Conservation (phyloP, 2,797 vertebrate genomes). For the Coccyzus lansbergi region DNA sequence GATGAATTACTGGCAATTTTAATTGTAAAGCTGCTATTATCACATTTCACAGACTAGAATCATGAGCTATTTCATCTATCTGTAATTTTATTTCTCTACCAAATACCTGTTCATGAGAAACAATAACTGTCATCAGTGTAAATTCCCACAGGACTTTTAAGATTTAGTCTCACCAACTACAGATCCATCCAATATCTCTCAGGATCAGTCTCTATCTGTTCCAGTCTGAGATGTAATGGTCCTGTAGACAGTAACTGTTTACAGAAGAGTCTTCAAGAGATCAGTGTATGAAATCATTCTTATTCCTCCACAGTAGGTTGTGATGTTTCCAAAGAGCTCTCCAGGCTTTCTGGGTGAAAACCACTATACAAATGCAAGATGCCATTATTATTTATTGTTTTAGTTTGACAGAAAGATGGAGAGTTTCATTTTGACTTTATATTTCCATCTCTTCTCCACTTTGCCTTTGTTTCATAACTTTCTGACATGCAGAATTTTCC, state of each 20-base stretch:
- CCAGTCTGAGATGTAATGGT: slow-evolving; percentile 20
- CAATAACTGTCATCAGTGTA: slow-evolving; percentile 54
- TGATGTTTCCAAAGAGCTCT: slow-evolving; percentile 65
- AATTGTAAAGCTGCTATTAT: slow-evolving; percentile 30
- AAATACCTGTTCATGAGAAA: slow-evolving; percentile 52
- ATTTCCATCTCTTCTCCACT: slow-evolving; percentile 51
- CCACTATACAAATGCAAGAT: slow-evolving; percentile 49
- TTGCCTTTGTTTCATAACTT: slow-evolving; percentile 67
- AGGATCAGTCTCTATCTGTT: slow-evolving; percentile 60
- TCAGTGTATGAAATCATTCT: slow-evolving; percentile 45
- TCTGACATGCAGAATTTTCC: slow-evolving; percentile 41
- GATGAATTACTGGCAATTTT: slow-evolving; percentile 49
- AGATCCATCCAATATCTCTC: slow-evolving; percentile 48
- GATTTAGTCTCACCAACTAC: slow-evolving; percentile 56
- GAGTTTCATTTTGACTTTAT: slow-evolving; percentile 71
- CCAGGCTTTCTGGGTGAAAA: slow-evolving; percentile 58
- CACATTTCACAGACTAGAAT: not conserved
- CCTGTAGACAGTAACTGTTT: slow-evolving; percentile 43
- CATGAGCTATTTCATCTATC: slow-evolving; percentile 36
- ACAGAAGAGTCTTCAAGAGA: slow-evolving; percentile 43
- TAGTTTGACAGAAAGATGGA: slow-evolving; percentile 72
- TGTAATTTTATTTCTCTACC: slow-evolving; percentile 55
- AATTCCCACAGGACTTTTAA: slow-evolving; percentile 49
- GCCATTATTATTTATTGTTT: slow-evolving; percentile 74
- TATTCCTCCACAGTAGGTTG: slow-evolving; percentile 57